Percentiles rank a stretch among this genome's conserved stretches.
phyloP scores from a whole-genome alignment of 2,888 invertebrate genomes.

The Eristalis tenax region DNA sequence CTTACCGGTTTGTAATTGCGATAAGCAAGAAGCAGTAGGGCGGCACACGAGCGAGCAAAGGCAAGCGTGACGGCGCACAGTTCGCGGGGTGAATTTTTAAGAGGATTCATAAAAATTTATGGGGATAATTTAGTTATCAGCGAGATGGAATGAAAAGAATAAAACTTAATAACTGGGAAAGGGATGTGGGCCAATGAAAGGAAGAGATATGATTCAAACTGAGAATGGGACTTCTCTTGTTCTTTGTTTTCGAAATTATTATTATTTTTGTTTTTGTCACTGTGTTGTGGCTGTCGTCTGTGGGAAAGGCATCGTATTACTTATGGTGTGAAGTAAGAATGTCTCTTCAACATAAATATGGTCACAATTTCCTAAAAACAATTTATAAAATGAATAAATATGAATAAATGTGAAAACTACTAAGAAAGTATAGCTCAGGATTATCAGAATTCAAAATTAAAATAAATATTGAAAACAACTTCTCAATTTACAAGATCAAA shows the following conservation, averaged over 20 bases:
- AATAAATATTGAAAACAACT: no score
- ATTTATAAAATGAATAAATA: no score
- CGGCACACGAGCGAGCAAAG: constrained; percentile 11
- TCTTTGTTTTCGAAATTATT: constrained; percentile 24
- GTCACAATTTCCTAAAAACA: no score
- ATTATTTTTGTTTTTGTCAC: background rate
- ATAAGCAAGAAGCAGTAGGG: constrained; percentile 44
- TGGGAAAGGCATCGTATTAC: background rate
- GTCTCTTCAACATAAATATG: background rate
- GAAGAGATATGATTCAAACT: constrained; percentile 46
- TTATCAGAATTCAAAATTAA: no score
- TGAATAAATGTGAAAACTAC: no score
- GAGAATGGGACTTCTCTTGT: constrained; percentile 21
- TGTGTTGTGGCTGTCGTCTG: background rate
- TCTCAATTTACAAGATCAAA: no score
- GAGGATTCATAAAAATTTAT: constrained; percentile 71
- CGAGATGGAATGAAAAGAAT: constrained; percentile 67
- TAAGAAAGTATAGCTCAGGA: no score
- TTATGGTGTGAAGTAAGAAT: background rate
- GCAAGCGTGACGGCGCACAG: constrained; percentile 38
- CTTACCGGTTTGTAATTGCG: constrained; percentile 72
- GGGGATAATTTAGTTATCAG: constrained; percentile 70
- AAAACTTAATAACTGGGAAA: constrained; percentile 63
- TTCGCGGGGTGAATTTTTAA: constrained; percentile 68
- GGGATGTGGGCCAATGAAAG: constrained; percentile 44